Base-by-base conservation (phyloP, 1,140 invertebrate genomes). In the Neoseiulus cucumeris region DNA sequence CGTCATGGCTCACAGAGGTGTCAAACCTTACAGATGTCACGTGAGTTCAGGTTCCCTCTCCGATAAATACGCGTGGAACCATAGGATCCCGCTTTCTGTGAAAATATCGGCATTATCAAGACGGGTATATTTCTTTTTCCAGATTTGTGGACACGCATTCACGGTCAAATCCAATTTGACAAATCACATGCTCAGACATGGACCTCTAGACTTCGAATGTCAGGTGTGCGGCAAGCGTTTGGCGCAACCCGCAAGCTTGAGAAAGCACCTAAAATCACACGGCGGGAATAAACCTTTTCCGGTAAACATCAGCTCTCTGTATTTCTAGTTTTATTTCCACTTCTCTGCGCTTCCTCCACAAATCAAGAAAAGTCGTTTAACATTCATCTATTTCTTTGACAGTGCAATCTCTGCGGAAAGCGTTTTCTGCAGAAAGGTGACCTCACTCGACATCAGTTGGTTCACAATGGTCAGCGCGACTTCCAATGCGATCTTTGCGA, bases 11-110 rank as follows among this genome's bases (percentile, higher is more conserved):
- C 51, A 59, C 22, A 59, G 33, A 9, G 51, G 51, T 25, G 51
- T 59, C 22, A 59, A 59, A 25, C 51, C 51, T 20, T 59, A 59
- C 22, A 59, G 33, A 59, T 59, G 51, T 25, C 51, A 59, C 25
- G 51, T 59, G 22, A 33, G 51, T 59, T 17, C 1, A 20, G 28
- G 7, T 47, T 28, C 28, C 14, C 45, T 14, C 22, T 25, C 14
- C 51, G 33, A 39, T 39, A 4, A 9, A 39, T 39, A 39, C 33
- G 4, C 33, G 9, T 39, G n/a, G n/a, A n/a, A n/a, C n/a, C n/a
- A n/a, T n/a, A n/a, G n/a, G n/a, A n/a, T n/a, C n/a, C n/a, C n/a
- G n/a, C n/a, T n/a, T n/a, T n/a, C n/a, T n/a, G n/a, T n/a, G n/a
- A n/a, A n/a, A n/a, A n/a, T n/a, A n/a, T n/a, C n/a, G n/a, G n/a